Evolutionary conservation across 2,888 invertebrate species (phyloP), one percentile per base, ranked within the genome.

Genomic region (Hirtodrosophila duncani): DNA sequence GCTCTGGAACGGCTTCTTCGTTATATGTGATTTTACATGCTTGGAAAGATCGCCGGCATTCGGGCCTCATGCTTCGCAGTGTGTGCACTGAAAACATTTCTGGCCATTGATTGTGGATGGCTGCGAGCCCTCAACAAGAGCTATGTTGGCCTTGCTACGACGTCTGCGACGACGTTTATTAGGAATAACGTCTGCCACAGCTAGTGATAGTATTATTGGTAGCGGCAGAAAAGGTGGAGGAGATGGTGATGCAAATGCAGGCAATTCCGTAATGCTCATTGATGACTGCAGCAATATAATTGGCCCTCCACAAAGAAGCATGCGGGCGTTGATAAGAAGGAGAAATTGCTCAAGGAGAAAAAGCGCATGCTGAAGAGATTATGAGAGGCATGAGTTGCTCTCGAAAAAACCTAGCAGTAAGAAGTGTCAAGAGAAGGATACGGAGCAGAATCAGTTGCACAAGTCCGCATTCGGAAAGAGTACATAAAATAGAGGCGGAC

Each of bases 301-400:
- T 94, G 92, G 26, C 94, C 95, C 37, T 88, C 91, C 82, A 92
- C 94, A 42, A 95, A 95, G 88, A 95, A 94, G 85, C 94, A 93
- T 86, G 94, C 93, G n/a, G 91, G 75, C 20, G 52, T 92, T 48
- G 93, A 93, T 82, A 94, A 92, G 87, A 92, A 87, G 58, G 87
- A 87, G 55, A 92, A 88, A 84, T 88, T 92, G 74, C 88, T 92
- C 72, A 94, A 94, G 88, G 94, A 95, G 81, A 94, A 94, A 87
- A 95, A 94, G 86, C 91, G 94, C 87, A 93, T 93, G 66, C 89
- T 95, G 45, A 95, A 95, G 87, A 89, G 95, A 88, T 92, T 95
- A 91, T 95, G 93, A 94, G 87, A 67, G 55, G 70, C 72, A 60
- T 65, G 64, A 72, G 27, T n/a, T n/a, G n/a, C n/a, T n/a, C n/a